A percentile compares a stretch with the other conserved stretches of the same genome.
Evolutionary conservation across 2,888 invertebrate genomes (phyloP).

Genomic region (Ferrisia virgata): DNA sequence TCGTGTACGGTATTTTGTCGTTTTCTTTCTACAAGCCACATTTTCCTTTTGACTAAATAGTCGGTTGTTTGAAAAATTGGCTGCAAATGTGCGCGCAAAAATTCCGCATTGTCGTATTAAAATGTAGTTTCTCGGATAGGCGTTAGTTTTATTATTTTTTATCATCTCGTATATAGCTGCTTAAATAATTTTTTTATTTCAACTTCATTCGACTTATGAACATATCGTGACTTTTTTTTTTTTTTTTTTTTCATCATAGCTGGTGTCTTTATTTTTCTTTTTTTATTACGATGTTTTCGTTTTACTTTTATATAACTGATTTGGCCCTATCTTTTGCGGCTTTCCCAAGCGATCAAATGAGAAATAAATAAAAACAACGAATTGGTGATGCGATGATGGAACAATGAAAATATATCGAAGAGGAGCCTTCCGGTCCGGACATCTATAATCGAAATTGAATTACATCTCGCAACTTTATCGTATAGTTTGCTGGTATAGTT

Average conservation of each 20-base stretch:
- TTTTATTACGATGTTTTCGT: background rate
- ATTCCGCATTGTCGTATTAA: background rate
- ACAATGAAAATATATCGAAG: slow-evolving; percentile 26
- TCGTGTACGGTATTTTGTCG: slow-evolving; percentile 31
- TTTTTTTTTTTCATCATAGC: background rate
- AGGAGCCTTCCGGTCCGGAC: slow-evolving; percentile 30
- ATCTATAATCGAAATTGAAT: slow-evolving; percentile 29
- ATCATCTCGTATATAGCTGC: background rate
- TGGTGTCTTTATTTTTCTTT: background rate
- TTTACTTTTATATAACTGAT: slow-evolving; percentile 1
- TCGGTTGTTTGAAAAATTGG: slow-evolving; percentile 1
- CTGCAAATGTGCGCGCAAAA: background rate
- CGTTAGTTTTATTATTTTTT: background rate
- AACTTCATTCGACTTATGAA: background rate
- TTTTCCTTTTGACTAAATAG: slow-evolving; percentile 23
- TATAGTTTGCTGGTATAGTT: slow-evolving; percentile 4
- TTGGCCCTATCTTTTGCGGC: slow-evolving; percentile 6
- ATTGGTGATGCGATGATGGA: slow-evolving; percentile 18
- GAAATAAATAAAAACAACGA: slow-evolving; percentile 20
- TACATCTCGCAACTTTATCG: slow-evolving; percentile 20
- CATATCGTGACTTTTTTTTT: slow-evolving; percentile 11
- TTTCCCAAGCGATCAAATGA: background rate
- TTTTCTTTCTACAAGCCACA: slow-evolving; percentile 10
- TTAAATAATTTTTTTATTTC: slow-evolving; percentile 15
- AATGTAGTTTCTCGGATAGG: background rate